A percentile compares a stretch with the other conserved stretches of the same genome.
These are phyloP conservation scores for Cryptomyrus ogoouensis DNA, from an alignment of 2,113 vertebrate species.

Conservation along the genomic window DNA sequence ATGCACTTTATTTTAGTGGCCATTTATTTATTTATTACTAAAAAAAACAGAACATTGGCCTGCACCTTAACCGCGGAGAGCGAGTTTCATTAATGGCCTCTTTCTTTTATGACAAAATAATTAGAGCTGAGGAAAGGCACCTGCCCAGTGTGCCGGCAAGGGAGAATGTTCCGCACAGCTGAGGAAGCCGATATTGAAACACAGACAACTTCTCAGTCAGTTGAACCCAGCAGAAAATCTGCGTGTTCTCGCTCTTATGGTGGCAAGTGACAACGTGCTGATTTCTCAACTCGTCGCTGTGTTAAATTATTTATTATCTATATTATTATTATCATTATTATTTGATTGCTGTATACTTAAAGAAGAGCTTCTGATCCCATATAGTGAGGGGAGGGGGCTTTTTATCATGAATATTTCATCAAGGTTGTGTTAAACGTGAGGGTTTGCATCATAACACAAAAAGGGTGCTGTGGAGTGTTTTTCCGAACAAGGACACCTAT, in stretches of 20 bases:
- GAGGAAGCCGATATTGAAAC: constrained; percentile 90
- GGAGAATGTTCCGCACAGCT: constrained; percentile 76
- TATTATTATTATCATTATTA: neutral
- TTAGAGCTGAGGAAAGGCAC: constrained; percentile 88
- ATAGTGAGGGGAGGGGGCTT: neutral
- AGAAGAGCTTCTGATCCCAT: neutral
- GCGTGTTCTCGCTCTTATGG: constrained; percentile 71
- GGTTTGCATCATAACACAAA: neutral
- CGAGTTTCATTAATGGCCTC: constrained; percentile 79
- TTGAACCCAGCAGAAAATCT: constrained; percentile 88
- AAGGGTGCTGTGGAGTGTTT: neutral
- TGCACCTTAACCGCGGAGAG: constrained; percentile 57
- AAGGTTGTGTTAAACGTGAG: neutral
- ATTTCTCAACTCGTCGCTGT: constrained; percentile 63
- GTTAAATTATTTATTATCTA: constrained; percentile 38
- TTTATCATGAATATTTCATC: neutral
- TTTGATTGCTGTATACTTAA: constrained; percentile 9
- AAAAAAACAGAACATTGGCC: constrained; percentile 40
- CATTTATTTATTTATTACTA: constrained; percentile 36
- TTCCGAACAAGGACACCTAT: neutral
- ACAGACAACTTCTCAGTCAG: constrained; percentile 98
- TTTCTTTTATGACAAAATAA: constrained; percentile 88
- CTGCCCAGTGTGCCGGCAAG: constrained; percentile 72
- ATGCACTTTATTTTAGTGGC: constrained; percentile 55
- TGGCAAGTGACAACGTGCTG: constrained; percentile 67